Evolutionary conservation across 2,113 vertebrate species (phyloP).

Genomic region (Axis porcinus): DNA sequence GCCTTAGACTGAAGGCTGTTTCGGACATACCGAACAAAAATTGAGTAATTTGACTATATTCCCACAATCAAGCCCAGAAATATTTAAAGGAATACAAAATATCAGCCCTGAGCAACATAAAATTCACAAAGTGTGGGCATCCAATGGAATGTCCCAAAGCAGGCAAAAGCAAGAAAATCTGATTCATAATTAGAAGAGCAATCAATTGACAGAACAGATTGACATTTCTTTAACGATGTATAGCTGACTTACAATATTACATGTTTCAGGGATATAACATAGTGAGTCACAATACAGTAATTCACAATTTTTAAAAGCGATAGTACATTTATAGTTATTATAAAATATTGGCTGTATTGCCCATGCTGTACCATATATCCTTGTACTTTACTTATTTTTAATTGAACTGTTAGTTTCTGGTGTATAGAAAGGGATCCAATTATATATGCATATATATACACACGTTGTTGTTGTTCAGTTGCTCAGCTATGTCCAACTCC

Average conservation of each 20-base stretch:
- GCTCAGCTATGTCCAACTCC: not conserved
- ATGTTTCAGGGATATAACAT: not conserved
- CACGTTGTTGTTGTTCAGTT: not conserved
- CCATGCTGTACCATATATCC: not conserved
- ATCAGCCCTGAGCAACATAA: not conserved
- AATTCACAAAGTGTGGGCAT: not conserved
- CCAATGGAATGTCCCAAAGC: not conserved
- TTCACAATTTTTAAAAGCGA: not conserved
- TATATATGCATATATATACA: not conserved
- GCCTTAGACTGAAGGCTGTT: not conserved
- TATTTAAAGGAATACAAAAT: slow-evolving; percentile 22
- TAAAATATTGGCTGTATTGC: not conserved
- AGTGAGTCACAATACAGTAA: not conserved
- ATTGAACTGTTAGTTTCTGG: not conserved
- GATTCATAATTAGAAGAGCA: not conserved
- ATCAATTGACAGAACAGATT: not conserved
- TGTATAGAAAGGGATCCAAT: not conserved
- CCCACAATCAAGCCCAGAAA: not conserved
- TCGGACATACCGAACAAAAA: not conserved
- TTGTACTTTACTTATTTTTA: not conserved
- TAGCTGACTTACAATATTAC: not conserved
- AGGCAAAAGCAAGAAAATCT: not conserved
- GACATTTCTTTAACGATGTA: not conserved
- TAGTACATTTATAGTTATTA: not conserved
- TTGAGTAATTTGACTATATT: not conserved